A percentile compares a stretch with the other conserved stretches of the same genome.
Conservation (phyloP, 2,888 invertebrate genomes). For the Meandrusa payeni region DNA sequence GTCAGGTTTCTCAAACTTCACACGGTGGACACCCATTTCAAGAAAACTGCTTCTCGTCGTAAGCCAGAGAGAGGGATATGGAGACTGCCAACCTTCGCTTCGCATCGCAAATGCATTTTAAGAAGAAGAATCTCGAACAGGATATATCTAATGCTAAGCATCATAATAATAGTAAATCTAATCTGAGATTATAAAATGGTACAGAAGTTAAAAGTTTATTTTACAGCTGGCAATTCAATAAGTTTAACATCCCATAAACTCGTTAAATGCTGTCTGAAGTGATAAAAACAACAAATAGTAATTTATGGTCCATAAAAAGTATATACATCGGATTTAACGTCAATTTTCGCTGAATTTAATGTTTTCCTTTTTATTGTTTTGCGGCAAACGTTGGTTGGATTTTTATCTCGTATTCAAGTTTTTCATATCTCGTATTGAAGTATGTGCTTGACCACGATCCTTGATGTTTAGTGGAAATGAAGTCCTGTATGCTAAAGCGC, state of each 20-base stretch:
- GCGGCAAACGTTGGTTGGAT: neutral
- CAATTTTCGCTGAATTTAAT: slow-evolving; percentile 1
- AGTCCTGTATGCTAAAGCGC: too few species aligned
- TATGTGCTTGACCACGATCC: too few species aligned
- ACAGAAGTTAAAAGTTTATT: neutral
- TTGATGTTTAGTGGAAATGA: too few species aligned
- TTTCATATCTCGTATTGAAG: too few species aligned
- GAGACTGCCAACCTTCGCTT: too few species aligned
- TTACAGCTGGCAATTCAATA: neutral
- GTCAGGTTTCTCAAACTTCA: too few species aligned
- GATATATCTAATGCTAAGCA: neutral
- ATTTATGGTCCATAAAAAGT: slow-evolving; percentile 7
- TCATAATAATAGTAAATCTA: too few species aligned
- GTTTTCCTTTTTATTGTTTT: slow-evolving; percentile 1
- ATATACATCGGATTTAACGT: slow-evolving; percentile 3
- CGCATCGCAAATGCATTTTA: too few species aligned
- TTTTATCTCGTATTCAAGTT: neutral
- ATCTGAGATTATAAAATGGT: neutral
- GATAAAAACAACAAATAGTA: slow-evolving; percentile 8
- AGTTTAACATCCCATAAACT: slow-evolving; percentile 8
- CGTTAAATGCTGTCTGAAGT: slow-evolving; percentile 8
- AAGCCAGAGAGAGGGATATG: too few species aligned
- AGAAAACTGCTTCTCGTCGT: too few species aligned
- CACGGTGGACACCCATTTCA: too few species aligned
- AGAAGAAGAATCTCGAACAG: neutral